Evolutionary conservation across 2,888 invertebrate genomes (phyloP).

Genomic region (Temnothorax ravouxi): DNA sequence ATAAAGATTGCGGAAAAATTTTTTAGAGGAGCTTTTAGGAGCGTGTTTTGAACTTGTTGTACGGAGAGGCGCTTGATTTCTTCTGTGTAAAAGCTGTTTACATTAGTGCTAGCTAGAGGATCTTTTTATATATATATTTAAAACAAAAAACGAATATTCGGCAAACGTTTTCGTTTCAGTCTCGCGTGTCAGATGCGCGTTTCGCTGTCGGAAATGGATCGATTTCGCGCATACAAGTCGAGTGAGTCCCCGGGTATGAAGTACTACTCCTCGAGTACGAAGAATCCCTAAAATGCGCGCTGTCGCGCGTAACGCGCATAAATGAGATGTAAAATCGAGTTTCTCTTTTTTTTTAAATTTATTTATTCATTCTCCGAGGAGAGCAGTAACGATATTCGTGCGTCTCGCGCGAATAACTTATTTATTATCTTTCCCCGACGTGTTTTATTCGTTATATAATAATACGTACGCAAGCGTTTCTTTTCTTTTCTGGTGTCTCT

Average conservation of each 20-base stretch:
- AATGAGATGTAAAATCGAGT: conserved; percentile 10
- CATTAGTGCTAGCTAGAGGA: conserved; percentile 9
- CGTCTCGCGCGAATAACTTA: conserved; percentile 37
- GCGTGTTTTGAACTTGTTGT: neutral
- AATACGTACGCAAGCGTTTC: conserved; percentile 14
- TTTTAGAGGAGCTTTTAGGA: conserved; percentile 4
- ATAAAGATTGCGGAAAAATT: neutral
- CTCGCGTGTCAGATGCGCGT: neutral
- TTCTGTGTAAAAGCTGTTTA: conserved; percentile 42
- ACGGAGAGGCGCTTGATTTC: conserved; percentile 43
- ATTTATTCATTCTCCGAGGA: conserved; percentile 26
- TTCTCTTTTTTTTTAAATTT: conserved; percentile 27
- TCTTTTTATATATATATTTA: conserved; percentile 2
- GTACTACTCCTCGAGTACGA: conserved; percentile 1
- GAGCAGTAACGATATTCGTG: conserved; percentile 37
- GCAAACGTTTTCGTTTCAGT: conserved; percentile 25
- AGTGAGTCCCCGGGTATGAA: conserved; percentile 11
- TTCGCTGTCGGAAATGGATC: conserved; percentile 31
- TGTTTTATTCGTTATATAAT: conserved; percentile 39
- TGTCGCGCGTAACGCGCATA: neutral
- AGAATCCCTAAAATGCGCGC: conserved; percentile 8
- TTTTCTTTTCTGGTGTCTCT: conserved; percentile 32
- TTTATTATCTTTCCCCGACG: conserved; percentile 38
- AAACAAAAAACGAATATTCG: conserved; percentile 13
- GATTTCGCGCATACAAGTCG: conserved; percentile 22